Evolutionary conservation across 2,113 vertebrate genomes (phyloP).

Genomic region (Peromyscus maniculatus): DNA sequence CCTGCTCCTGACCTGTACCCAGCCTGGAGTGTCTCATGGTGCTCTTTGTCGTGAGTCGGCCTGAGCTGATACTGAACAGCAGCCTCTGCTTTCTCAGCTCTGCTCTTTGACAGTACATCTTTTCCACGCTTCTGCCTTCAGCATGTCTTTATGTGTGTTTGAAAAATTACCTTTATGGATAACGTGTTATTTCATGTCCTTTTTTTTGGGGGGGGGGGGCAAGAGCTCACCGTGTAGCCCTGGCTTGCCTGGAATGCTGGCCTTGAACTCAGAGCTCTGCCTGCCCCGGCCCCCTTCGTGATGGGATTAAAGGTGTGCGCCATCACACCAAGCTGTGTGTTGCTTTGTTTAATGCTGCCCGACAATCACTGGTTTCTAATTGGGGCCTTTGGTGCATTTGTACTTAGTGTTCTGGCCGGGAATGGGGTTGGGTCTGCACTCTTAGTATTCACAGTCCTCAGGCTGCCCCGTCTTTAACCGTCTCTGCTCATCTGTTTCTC

Average conservation of each 20-base stretch:
- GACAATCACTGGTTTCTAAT: background rate
- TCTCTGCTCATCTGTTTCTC: background rate
- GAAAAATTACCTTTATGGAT: background rate
- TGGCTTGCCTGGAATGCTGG: background rate
- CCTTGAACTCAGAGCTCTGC: background rate
- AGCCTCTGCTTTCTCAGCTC: background rate
- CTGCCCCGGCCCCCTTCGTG: background rate
- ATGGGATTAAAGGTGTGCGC: background rate
- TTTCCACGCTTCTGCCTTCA: background rate
- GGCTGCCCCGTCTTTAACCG: background rate
- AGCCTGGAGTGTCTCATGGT: background rate
- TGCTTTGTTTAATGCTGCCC: background rate
- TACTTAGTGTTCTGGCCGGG: background rate
- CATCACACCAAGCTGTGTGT: background rate
- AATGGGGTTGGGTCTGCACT: background rate
- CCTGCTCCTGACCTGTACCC: background rate
- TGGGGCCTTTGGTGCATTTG: background rate
- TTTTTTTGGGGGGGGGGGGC: too few species aligned
- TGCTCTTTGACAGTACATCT: background rate
- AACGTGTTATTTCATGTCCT: background rate
- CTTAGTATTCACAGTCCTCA: background rate
- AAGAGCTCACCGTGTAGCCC: background rate
- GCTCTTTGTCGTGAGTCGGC: background rate
- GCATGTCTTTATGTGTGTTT: background rate
- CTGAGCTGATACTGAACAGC: background rate